These are phyloP conservation scores for Megalurothrips usitatus DNA, from an alignment of 2,888 invertebrate genomes.

Conservation along the genomic window DNA sequence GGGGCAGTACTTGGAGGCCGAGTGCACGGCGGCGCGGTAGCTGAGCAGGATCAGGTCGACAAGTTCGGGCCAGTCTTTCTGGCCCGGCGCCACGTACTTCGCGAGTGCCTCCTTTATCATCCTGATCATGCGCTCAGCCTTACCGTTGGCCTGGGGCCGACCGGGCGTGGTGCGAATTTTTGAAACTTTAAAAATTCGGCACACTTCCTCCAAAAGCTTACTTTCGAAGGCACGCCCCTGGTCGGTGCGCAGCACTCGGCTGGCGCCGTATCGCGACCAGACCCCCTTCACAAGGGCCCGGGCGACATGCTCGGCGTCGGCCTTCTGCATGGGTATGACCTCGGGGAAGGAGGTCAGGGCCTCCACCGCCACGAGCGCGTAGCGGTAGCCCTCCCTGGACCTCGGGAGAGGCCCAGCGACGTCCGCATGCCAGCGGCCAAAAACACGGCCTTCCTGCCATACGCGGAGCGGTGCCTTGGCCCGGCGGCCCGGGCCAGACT, in stretches of 20 bases:
- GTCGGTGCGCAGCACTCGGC: neutral
- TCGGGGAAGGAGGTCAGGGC: neutral
- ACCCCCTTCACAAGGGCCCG: neutral
- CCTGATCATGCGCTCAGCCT: neutral
- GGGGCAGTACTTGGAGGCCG: neutral
- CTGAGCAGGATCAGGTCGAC: neutral
- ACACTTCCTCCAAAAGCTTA: neutral
- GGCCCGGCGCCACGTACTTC: neutral
- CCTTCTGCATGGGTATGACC: neutral
- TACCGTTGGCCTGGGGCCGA: neutral
- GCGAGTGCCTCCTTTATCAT: neutral
- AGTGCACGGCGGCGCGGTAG: neutral
- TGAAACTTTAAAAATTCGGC: neutral
- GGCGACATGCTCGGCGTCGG: neutral
- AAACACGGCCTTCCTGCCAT: neutral
- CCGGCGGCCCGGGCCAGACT: neutral
- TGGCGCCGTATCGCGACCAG: neutral
- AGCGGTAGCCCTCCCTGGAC: neutral
- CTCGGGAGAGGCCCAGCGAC: neutral
- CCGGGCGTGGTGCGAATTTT: neutral
- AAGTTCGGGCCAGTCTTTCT: neutral
- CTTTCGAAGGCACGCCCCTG: neutral
- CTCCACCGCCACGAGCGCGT: neutral
- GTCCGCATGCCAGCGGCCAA: slow-evolving; percentile 6
- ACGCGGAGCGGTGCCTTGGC: neutral